Percentiles rank a stretch among this genome's conserved stretches.
Evolutionary conservation across 2,888 invertebrate species (phyloP).

Genomic region (Osmoderma eremita): DNA sequence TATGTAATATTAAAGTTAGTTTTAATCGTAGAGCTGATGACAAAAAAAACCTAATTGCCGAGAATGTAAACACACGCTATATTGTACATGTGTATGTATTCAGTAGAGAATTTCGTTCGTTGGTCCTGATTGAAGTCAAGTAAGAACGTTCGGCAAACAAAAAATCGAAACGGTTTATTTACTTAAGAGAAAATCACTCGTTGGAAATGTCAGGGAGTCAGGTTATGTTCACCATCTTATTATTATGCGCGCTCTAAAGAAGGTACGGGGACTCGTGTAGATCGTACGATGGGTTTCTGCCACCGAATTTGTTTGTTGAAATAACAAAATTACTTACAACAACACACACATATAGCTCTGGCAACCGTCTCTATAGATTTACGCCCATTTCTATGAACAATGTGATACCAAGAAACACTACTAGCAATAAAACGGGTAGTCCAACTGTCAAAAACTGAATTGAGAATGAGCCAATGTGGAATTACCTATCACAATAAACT

Average conservation of each 20-base stretch:
- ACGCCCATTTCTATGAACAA: too few species aligned
- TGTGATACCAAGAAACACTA: too few species aligned
- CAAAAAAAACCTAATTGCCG: constrained; percentile 25
- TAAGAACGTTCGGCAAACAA: constrained; percentile 23
- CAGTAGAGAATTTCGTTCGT: constrained; percentile 30
- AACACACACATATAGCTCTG: constrained; percentile 15
- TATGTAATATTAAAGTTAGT: too few species aligned
- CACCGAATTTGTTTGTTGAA: constrained; percentile 39
- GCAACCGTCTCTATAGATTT: too few species aligned
- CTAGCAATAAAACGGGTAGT: too few species aligned
- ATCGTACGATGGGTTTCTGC: constrained; percentile 3
- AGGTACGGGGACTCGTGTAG: background rate
- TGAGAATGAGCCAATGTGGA: too few species aligned
- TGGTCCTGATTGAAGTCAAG: background rate
- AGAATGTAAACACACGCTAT: constrained; percentile 24
- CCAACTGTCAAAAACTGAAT: too few species aligned
- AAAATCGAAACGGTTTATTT: constrained; percentile 28
- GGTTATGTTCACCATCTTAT: background rate
- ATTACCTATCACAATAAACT: too few species aligned
- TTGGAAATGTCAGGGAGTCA: constrained; percentile 30
- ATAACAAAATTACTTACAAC: constrained; percentile 41
- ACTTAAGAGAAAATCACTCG: constrained; percentile 37
- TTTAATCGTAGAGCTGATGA: background rate
- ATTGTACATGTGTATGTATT: background rate
- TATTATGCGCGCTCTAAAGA: constrained; percentile 8